Conservation (phyloP, 2,888 invertebrate species). For the Lasioglossum morio region DNA sequence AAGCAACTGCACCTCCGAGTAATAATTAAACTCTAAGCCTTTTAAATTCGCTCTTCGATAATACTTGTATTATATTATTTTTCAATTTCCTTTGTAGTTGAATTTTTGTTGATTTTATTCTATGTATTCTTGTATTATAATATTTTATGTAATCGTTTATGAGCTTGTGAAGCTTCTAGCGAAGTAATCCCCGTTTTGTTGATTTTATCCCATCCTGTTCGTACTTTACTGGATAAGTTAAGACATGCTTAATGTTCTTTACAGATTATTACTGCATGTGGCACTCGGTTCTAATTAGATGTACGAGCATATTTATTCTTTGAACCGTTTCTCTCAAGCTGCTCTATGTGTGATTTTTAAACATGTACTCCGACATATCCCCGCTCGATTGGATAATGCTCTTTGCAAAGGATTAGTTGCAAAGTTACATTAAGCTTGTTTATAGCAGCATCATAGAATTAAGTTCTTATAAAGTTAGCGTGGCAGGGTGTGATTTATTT, state of each 20-base stretch:
- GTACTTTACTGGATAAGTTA: background rate
- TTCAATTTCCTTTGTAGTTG: background rate
- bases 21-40: background rate
- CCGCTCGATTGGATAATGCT: background rate
- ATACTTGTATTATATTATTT: background rate
- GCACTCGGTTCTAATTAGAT: background rate
- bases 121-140: background rate
- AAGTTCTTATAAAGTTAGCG: constrained; percentile 36
- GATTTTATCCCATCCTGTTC: background rate
- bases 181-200: background rate
- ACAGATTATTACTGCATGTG: background rate
- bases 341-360: background rate
- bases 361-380: background rate
- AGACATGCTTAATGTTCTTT: background rate
- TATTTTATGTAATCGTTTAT: background rate
- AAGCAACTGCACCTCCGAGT: too few species aligned
- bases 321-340: background rate
- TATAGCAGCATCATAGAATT: constrained; percentile 39
- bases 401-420: background rate
- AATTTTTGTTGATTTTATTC: too few species aligned
- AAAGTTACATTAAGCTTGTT: constrained; percentile 46
- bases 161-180: too few species aligned
- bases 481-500: constrained; percentile 45
- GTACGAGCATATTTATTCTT: background rate
- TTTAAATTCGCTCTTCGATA: background rate